Evolutionary conservation across 2,113 vertebrate species (phyloP).

Genomic region (Raja brachyura): DNA sequence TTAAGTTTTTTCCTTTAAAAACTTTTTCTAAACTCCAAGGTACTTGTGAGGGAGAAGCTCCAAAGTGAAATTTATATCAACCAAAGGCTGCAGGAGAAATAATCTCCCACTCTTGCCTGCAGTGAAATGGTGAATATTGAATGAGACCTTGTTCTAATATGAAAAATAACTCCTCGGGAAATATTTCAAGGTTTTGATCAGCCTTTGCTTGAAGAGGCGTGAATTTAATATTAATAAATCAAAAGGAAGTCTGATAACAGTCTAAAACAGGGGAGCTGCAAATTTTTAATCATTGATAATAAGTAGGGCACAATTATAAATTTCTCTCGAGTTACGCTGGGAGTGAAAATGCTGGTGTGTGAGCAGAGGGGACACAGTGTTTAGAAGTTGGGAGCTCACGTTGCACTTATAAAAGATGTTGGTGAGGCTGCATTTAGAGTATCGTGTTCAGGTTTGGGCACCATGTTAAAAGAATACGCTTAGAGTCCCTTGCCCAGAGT

Average conservation of each 20-base stretch:
- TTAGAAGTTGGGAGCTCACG: too few species aligned
- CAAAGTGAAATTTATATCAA: not conserved
- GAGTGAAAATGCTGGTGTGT: not conserved
- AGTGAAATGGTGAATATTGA: constrained; percentile 15
- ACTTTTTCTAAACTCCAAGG: not conserved
- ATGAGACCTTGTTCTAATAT: not conserved
- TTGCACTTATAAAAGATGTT: too few species aligned
- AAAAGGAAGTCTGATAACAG: not conserved
- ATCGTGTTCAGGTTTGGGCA: too few species aligned
- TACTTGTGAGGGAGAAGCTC: not conserved
- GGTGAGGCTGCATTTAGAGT: too few species aligned
- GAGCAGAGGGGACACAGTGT: not conserved
- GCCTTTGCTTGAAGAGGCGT: not conserved
- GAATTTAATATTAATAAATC: constrained; percentile 29
- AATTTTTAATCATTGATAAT: not conserved
- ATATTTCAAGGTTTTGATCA: constrained; percentile 28
- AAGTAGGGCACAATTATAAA: not conserved
- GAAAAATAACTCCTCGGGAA: not conserved
- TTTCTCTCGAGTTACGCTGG: not conserved
- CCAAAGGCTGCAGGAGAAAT: not conserved
- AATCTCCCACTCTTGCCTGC: not conserved
- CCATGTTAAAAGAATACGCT: too few species aligned
- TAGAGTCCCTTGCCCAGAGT: too few species aligned
- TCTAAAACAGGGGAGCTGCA: not conserved
- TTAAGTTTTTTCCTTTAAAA: not conserved